phyloP scores from a whole-genome alignment of 2,797 vertebrate species.

The Coluber constrictor region DNA sequence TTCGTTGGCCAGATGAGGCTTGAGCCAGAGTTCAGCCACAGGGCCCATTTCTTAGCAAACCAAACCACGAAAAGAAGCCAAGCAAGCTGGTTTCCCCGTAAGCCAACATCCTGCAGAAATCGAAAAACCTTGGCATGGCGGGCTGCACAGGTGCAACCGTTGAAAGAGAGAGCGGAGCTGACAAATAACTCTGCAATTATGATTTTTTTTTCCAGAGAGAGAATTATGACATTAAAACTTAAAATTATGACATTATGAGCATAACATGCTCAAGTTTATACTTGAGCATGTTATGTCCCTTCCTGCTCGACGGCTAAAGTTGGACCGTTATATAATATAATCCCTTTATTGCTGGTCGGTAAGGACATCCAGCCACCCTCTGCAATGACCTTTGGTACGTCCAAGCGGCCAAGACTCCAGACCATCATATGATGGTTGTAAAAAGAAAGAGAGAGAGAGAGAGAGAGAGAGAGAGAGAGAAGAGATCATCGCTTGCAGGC shows the following conservation, averaged over 20 bases:
- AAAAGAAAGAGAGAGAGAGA: constrained; percentile 5
- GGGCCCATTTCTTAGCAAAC: neutral
- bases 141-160: neutral
- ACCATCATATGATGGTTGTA: constrained; percentile 56
- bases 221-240: neutral
- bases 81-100: neutral
- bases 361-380: constrained; percentile 30
- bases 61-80: neutral
- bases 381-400: constrained; percentile 46
- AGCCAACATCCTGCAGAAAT: neutral
- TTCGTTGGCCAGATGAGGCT: neutral
- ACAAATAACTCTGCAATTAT: neutral
- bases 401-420: constrained; percentile 12
- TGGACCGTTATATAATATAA: constrained; percentile 19
- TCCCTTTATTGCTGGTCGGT: constrained; percentile 36
- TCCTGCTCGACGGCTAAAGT: neutral
- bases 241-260: too few relatives aligned
- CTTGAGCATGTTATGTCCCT: too few relatives aligned
- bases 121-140: neutral
- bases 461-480: neutral
- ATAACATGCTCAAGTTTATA: too few relatives aligned
- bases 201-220: neutral
- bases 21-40: neutral
- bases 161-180: neutral
- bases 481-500: constrained; percentile 16